Evolutionary conservation across 2,888 invertebrate species (phyloP), one percentile per base, ranked within the genome.

Genomic region (Exocentrus adspersus): DNA sequence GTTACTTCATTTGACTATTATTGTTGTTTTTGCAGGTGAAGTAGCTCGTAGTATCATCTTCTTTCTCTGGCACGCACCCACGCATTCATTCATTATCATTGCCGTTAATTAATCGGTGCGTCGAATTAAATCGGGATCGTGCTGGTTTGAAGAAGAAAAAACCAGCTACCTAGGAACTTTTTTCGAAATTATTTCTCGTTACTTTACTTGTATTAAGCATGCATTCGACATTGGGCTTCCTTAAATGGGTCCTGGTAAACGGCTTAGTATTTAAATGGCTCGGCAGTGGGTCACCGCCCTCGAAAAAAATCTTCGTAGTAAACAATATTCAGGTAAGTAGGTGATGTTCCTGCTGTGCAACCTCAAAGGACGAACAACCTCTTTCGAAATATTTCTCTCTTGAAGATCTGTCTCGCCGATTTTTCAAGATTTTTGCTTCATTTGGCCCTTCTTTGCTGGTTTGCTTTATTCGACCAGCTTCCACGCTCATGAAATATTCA

Each of bases 201-300:
- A n/a, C n/a, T n/a, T n/a, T 48, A 57, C 41, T 51, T 60, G 20
- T 43, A 43, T 53, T 60, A n/a, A 61, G 50, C 41, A 41, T 59
- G 43, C 53, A 12, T 60, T 45, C 52, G 60, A 60, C 60, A 60
- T 53, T 60, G 60, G 62, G 21, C 50, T 62, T 62, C 62, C 62
- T 62, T 62, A 56, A 21, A 62, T 45, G 62, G 62, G 9, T n/a
- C 19, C 46, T 54, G 53, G 62, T 62, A 57, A 62, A 56, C 43
- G 56, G 42, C 41, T 19, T 32, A 10, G 37, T 43, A 61, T 45
- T 43, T 32, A 53, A 54, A 53, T 51, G 37, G 43, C 43, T 46
- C n/a, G 30, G 43, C 46, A 50, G 46, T 62, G 45, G 62, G 62
- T 62, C 62, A 57, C 57, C 62, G 62, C 62, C 62, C 62, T 62